A percentile compares a stretch with the other conserved stretches of the same genome.
Conservation (phyloP, 1,140 invertebrate genomes). For the Aphelenchoides avenae region DNA sequence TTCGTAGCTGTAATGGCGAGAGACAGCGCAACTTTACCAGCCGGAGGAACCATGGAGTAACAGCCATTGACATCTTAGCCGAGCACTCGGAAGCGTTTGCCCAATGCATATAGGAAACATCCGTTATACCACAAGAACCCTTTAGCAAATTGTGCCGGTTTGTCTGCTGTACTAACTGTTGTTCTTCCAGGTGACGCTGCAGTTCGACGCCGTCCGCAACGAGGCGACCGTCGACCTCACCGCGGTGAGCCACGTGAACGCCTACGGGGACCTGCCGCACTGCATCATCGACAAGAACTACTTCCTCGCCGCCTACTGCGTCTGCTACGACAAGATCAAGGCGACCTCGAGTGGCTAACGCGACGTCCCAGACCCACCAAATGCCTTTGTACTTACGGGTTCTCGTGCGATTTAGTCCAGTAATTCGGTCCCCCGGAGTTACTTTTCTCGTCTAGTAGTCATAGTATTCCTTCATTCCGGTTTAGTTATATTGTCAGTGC, state of each 20-base stretch:
- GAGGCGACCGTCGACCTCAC: constrained; percentile 69
- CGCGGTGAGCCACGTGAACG: constrained; percentile 80
- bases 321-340: constrained; percentile 54
- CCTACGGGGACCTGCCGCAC: constrained; percentile 72
- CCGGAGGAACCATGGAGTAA: too few relatives aligned
- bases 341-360: background rate
- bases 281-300: constrained; percentile 69
- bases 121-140: too few relatives aligned
- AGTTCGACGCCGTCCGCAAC: constrained; percentile 66
- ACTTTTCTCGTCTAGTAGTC: background rate
- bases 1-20: too few relatives aligned
- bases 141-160: too few relatives aligned
- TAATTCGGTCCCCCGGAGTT: background rate
- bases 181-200: constrained; percentile 63
- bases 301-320: constrained; percentile 57
- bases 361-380: background rate
- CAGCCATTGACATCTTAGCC: too few relatives aligned
- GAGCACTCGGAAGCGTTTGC: too few relatives aligned
- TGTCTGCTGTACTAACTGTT: too few relatives aligned
- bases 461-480: background rate
- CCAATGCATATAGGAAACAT: too few relatives aligned
- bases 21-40: too few relatives aligned
- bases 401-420: background rate
- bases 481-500: background rate
- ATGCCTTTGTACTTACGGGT: background rate